Base-by-base conservation (phyloP, 2,888 invertebrate genomes). In the Pheosia gnoma region DNA sequence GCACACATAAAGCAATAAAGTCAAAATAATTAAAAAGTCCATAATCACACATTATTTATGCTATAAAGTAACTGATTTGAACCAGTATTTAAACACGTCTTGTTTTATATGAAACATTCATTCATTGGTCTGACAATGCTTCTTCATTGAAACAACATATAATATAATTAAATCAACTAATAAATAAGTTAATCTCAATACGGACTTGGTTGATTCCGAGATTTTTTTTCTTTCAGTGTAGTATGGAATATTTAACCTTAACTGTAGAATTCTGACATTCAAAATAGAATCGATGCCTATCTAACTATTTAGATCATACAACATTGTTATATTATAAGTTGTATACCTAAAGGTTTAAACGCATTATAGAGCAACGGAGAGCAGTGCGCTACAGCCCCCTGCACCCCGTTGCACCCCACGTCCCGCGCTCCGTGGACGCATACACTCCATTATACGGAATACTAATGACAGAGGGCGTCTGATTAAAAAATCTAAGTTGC, bases 401-500 rank as follows among this genome's bases (percentile, higher is more conserved):
- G 52, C 25, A 25, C 39, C 55, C 39, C 8, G 13, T 25, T 25
- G 52, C 9, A 6, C 52, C 36, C 54, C 38, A 11, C 8, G 52
- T 36, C 36, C 57, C 36, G 57, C 57, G 36, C 43, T 13, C 36
- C 45, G 57, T 13, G 57, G 61, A 59, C 63, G 66, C 54, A 65
- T 65, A 63, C 80, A 75, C 86, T 86, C 86, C 90, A 91, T 90
- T 91, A 91, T 89, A 79, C 90, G 74, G 87, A 80, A 86, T 89
- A 90, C 89, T 92, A 92, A 92, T 91, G 91, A 90, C 87, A 89
- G 84, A 84, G 86, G 88, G 88, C 88, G 89, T 85, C 89, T 91
- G 91, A 91, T 91, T 91, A 91, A 91, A 91, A 90, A 90, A 89
- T 87, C 85, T 87, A 87, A 88, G 89, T 86, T 81, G 84, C 72